Percentiles rank a stretch among this genome's conserved stretches.
These are phyloP conservation scores for Scaptodrosophila latifasciaeformis DNA, from an alignment of 2,888 invertebrate genomes.

Conservation along the genomic window DNA sequence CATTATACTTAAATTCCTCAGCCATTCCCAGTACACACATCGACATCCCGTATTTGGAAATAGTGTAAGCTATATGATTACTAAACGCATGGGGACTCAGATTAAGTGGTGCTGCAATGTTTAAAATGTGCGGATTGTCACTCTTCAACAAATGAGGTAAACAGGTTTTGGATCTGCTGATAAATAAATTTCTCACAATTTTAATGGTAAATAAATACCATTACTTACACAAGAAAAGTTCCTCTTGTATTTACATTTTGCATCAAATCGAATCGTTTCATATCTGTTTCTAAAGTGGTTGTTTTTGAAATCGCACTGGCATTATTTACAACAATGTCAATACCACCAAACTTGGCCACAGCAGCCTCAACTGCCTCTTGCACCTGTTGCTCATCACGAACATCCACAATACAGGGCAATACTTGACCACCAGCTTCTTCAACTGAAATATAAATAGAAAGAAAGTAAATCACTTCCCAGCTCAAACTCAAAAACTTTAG, in stretches of 20 bases:
- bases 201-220: neutral
- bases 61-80: constrained; percentile 95
- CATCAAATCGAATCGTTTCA: constrained; percentile 98
- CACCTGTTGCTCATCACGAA: constrained; percentile 84
- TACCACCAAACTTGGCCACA: constrained; percentile 90
- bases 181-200: no score
- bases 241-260: constrained; percentile 95
- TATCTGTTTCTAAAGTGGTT: constrained; percentile 87
- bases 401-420: constrained; percentile 87
- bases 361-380: constrained; percentile 80
- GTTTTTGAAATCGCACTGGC: constrained; percentile 94
- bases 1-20: constrained; percentile 87
- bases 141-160: constrained; percentile 90
- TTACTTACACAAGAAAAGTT: constrained; percentile 92
- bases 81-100: constrained; percentile 92
- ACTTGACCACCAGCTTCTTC: constrained; percentile 87
- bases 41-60: constrained; percentile 99
- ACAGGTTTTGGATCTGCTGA: constrained; percentile 89
- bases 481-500: neutral
- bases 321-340: constrained; percentile 96
- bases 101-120: constrained; percentile 94
- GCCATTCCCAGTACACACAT: constrained; percentile 99
- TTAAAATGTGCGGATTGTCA: constrained; percentile 93
- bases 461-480: constrained; percentile 17
- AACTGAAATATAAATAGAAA: constrained; percentile 76